A percentile compares a stretch with the other conserved stretches of the same genome.
phyloP scores from a whole-genome alignment of 2,797 vertebrate species.

The Hylomyscus alleni region DNA sequence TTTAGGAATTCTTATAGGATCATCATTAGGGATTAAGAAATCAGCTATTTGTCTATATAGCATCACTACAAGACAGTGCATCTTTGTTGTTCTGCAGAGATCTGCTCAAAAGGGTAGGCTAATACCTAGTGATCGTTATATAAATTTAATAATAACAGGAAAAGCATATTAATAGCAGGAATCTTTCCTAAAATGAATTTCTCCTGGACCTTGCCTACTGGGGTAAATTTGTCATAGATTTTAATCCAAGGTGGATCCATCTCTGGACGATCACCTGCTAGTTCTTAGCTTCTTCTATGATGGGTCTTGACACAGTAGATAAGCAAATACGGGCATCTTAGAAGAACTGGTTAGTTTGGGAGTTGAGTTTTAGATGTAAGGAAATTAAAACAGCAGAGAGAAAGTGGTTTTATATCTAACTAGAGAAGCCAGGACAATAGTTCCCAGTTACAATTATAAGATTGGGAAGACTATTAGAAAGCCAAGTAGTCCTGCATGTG shows the following conservation, averaged over 20 bases:
- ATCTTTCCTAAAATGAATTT: background rate
- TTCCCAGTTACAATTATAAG: background rate
- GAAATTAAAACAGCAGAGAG: background rate
- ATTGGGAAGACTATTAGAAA: background rate
- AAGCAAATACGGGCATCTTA: background rate
- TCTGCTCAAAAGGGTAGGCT: background rate
- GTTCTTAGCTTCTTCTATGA: background rate
- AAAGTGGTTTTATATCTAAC: background rate
- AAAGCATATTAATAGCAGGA: background rate
- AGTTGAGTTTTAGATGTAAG: slow-evolving; percentile 5
- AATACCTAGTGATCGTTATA: background rate
- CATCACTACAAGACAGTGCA: background rate
- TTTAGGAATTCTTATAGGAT: background rate
- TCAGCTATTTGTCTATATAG: background rate
- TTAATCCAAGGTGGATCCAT: no score
- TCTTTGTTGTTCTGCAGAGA: background rate
- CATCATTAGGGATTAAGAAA: background rate
- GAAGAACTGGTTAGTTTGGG: slow-evolving; percentile 25
- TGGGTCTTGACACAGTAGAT: background rate
- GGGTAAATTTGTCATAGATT: background rate
- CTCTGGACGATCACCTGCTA: background rate
- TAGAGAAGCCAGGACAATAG: slow-evolving; percentile 7
- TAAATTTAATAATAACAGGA: background rate
- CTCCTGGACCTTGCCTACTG: background rate
- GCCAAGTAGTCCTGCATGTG: background rate